Evolutionary conservation across 1,140 invertebrate genomes (phyloP).

Genomic region (Diorhabda carinulata): DNA sequence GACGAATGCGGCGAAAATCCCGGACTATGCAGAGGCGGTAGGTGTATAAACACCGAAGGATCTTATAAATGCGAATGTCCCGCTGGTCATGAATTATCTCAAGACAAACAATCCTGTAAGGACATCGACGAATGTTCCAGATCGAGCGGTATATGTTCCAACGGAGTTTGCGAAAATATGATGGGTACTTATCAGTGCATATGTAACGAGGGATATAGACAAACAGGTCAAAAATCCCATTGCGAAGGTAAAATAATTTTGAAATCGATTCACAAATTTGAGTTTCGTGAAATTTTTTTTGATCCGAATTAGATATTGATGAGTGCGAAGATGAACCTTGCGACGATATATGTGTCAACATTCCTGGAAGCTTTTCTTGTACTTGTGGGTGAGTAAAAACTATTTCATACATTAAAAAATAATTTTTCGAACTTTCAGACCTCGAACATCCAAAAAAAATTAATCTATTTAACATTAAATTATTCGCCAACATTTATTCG

Average conservation of each 20-base stretch:
- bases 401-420: neutral
- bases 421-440: neutral
- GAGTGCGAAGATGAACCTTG: constrained; percentile 71
- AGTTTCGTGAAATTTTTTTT: neutral
- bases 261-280: no score
- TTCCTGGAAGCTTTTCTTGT: constrained; percentile 60
- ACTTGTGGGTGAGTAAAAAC: constrained; percentile 49
- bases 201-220: constrained; percentile 76
- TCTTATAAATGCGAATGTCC: constrained; percentile 81
- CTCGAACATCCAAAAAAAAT: no score
- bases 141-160: constrained; percentile 78
- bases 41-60: constrained; percentile 82
- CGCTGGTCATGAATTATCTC: constrained; percentile 69
- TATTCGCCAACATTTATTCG: no score
- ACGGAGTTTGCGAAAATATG: constrained; percentile 81
- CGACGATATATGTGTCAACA: constrained; percentile 62
- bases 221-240: constrained; percentile 58
- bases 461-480: no score
- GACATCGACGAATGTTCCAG: constrained; percentile 61
- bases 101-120: constrained; percentile 54
- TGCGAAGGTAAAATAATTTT: constrained; percentile 48
- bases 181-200: constrained; percentile 84
- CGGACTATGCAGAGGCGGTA: constrained; percentile 67
- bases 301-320: constrained; percentile 64
- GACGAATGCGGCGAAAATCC: constrained; percentile 67